Evolutionary conservation across 1,140 invertebrate species (phyloP).

Genomic region (Anastrepha ludens): DNA sequence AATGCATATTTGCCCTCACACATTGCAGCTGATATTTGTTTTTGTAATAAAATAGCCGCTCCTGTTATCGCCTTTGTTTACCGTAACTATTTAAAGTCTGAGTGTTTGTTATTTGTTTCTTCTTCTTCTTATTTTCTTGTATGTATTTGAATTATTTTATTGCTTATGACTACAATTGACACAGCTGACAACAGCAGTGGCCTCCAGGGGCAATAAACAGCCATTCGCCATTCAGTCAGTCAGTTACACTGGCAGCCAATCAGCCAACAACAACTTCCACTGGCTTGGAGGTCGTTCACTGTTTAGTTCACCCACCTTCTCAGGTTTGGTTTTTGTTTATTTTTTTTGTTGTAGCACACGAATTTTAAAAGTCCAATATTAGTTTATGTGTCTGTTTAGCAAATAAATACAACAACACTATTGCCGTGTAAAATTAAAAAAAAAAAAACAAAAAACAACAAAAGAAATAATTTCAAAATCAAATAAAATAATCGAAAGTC

Average conservation of each 20-base stretch:
- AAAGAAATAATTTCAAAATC: too few relatives aligned
- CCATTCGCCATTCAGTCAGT: not conserved
- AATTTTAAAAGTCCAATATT: not conserved
- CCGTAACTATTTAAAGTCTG: not conserved
- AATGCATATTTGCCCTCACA: not conserved
- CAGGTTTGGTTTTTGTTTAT: not conserved
- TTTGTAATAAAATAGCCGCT: not conserved
- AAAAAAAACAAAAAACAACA: too few relatives aligned
- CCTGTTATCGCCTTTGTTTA: not conserved
- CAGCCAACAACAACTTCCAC: not conserved
- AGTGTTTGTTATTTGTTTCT: not conserved
- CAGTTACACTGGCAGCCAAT: not conserved
- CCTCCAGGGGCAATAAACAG: not conserved
- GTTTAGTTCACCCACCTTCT: not conserved
- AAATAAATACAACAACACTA: not conserved
- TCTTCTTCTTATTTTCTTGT: not conserved
- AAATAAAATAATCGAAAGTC: too few relatives aligned
- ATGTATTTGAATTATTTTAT: not conserved
- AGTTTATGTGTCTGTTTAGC: not conserved
- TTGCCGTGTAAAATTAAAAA: too few relatives aligned
- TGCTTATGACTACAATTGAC: not conserved
- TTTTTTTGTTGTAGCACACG: not conserved
- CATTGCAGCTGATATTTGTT: not conserved
- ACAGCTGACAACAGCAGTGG: constrained; percentile 4
- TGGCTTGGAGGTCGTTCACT: constrained; percentile 17